Evolutionary conservation across 1,140 invertebrate species (phyloP), one percentile per base, ranked within the genome.

Genomic region (Probaryconus sp.): DNA sequence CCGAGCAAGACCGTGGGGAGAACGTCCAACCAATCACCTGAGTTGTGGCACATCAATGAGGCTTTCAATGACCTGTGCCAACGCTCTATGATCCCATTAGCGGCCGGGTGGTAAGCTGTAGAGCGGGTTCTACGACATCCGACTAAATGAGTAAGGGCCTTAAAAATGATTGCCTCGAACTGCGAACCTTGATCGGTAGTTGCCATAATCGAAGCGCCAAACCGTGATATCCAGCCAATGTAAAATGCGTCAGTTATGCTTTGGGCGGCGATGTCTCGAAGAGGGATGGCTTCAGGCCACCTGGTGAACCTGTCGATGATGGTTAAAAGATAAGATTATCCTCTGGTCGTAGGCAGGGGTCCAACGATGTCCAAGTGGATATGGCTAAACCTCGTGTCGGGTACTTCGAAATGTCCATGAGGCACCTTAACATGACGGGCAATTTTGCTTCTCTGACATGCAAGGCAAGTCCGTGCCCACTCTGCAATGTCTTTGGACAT

Each of bases 61-160:
- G 77, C 73, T 35, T 84, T 83, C 1, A 83, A 58, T 20, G 72
- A 68, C 2, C 70, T 67, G 47, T 88, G 85, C 33, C 72, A 79
- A 10, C 84, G 72, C 50, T 89, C 86, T 0, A 88, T 71, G 64
- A 85, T 80, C 0, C 85, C 85, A 43, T 87, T 88, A 10, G 81
- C 69, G 5, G 58, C 37, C 0, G 79, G 60, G 7, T 65, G 48
- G 51, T 89, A 58, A 1, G 40, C 42, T 0, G 55, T 11, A 6
- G 35, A 17, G 0, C 50, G 13, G 3, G 7, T 26, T n/a, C 35
- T 26, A 1, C 13, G 1, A 1, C 4, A n/a, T n/a, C 35, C 50
- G 1, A 21, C 10, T 2, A 55, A 9, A 5, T 55, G 11, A 1
- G 48, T 37, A 1, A 51, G 7, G 0, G 48, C 17, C 11, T 16